Conservation (phyloP, 2,888 invertebrate genomes). For the Pardosa pseudoannulata region DNA sequence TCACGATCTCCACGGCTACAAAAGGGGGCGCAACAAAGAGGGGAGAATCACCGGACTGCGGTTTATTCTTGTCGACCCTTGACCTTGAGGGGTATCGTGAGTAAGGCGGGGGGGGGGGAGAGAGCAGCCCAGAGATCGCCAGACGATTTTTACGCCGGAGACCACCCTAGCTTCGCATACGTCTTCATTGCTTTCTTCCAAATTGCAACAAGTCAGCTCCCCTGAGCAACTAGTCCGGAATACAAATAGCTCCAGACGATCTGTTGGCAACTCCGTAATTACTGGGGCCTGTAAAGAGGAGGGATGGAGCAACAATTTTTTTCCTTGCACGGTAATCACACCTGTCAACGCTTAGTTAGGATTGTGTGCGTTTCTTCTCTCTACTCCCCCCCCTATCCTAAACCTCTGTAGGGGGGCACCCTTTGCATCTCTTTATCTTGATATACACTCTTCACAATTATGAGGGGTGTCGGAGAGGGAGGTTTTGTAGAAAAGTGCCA, state of each 20-base stretch:
- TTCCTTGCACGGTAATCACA: slow-evolving; percentile 69
- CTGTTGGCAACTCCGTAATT: slow-evolving; percentile 63
- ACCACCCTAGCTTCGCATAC: slow-evolving; percentile 66
- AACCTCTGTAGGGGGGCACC: too few relatives aligned
- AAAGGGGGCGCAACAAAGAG: too few relatives aligned
- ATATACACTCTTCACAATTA: not conserved
- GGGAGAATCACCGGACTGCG: slow-evolving; percentile 5
- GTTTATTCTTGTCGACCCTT: slow-evolving; percentile 40
- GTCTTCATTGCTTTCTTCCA: slow-evolving; percentile 47
- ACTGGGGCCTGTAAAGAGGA: slow-evolving; percentile 50
- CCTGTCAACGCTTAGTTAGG: slow-evolving; percentile 57
- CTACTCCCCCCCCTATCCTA: too few relatives aligned
- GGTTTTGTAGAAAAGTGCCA: not conserved
- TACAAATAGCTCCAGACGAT: slow-evolving; percentile 62
- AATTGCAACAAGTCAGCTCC: slow-evolving; percentile 53
- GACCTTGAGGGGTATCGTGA: slow-evolving; percentile 29
- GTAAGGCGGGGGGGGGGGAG: not conserved
- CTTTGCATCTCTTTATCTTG: slow-evolving; percentile 20
- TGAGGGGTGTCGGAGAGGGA: not conserved
- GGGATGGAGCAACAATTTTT: slow-evolving; percentile 19
- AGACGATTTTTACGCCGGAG: slow-evolving; percentile 18
- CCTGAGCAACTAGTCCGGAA: slow-evolving; percentile 24
- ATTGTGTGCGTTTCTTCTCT: too few relatives aligned
- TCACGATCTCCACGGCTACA: too few relatives aligned
- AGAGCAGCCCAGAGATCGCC: slow-evolving; percentile 1